These are phyloP conservation scores for Triops longicaudatus DNA, from an alignment of 1,140 invertebrate genomes.

Conservation along the genomic window DNA sequence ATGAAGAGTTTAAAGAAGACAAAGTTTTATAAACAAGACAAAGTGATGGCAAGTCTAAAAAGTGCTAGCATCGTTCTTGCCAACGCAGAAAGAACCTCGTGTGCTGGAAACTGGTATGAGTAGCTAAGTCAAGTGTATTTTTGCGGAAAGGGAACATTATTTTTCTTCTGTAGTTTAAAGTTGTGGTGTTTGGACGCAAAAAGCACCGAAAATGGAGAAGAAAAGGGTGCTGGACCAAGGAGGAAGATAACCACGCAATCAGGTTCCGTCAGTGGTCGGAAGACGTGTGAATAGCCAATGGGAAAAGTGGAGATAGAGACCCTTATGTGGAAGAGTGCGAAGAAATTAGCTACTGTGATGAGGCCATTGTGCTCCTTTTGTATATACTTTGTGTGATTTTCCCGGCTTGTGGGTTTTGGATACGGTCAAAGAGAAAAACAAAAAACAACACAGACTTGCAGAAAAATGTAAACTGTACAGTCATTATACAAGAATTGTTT, in stretches of 20 bases:
- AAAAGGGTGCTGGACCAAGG: constrained; percentile 5
- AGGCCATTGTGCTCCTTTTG: constrained; percentile 14
- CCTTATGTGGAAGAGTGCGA: neutral
- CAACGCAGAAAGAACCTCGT: too few species aligned
- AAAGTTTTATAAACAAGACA: neutral
- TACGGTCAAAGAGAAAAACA: neutral
- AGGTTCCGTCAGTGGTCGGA: neutral
- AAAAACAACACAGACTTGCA: neutral
- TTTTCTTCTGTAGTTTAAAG: neutral
- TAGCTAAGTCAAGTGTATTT: constrained; percentile 12
- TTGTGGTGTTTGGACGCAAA: neutral
- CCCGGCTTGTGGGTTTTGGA: neutral
- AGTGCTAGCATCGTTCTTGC: too few species aligned
- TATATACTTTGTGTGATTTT: neutral
- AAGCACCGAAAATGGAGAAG: neutral
- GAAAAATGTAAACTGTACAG: neutral
- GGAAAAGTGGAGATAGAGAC: neutral
- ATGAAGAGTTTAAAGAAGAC: neutral
- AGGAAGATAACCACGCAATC: neutral
- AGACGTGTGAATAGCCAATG: neutral
- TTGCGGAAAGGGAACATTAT: neutral
- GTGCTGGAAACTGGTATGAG: neutral
- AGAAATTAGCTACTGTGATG: constrained; percentile 12
- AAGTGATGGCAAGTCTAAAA: neutral
- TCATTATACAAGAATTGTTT: too few species aligned